Evolutionary conservation across 2,113 vertebrate genomes (phyloP).

Genomic region (Saguinus imperator): DNA sequence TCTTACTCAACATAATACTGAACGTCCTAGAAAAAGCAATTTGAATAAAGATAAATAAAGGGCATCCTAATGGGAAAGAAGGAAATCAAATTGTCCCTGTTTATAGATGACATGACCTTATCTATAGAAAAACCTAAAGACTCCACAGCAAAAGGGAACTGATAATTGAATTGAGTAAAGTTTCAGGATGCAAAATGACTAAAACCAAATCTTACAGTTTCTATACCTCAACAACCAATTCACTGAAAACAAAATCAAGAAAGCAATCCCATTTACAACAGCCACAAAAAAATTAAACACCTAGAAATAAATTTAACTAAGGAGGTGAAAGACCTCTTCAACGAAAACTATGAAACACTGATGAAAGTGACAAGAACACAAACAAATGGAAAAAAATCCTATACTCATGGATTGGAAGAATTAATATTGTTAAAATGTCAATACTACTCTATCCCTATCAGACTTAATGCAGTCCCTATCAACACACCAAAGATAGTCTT

Average conservation of each 20-base stretch:
- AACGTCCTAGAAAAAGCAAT: neutral
- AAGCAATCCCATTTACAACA: neutral
- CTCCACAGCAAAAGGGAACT: neutral
- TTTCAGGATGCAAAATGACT: neutral
- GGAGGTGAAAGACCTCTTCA: neutral
- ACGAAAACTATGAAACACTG: neutral
- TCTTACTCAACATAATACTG: neutral
- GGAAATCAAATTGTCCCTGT: neutral
- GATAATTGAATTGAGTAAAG: neutral
- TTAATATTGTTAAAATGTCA: neutral
- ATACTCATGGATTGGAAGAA: neutral
- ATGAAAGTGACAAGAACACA: neutral
- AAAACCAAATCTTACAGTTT: neutral
- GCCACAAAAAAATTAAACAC: neutral
- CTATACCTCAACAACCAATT: neutral
- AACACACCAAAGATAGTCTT: neutral
- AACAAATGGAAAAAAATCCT: neutral
- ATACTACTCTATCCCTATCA: neutral
- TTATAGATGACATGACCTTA: neutral
- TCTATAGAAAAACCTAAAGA: neutral
- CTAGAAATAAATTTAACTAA: neutral
- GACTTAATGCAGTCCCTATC: neutral
- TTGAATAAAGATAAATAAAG: neutral
- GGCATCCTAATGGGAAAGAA: neutral
- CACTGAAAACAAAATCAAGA: neutral